Conservation (phyloP, 2,113 vertebrate genomes). For the Erinaceus europaeus region DNA sequence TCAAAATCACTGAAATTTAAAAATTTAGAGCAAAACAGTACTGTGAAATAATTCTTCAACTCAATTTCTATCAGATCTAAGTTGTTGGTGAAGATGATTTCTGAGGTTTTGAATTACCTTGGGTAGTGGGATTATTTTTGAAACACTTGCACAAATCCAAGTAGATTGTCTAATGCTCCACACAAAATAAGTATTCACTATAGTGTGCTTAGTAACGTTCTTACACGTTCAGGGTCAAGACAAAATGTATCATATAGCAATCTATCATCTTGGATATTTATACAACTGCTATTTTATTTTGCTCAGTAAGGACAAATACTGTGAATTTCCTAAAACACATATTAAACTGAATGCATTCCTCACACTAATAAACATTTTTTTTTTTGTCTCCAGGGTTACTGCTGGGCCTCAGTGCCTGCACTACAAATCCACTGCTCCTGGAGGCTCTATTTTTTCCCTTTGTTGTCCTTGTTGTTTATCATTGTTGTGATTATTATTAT, state of each 20-base stretch:
- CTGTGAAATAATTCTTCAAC: background rate
- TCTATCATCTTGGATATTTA: background rate
- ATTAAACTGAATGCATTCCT: background rate
- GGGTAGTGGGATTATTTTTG: background rate
- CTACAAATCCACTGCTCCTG: too few species aligned
- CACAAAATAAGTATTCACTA: background rate
- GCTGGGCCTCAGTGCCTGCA: too few species aligned
- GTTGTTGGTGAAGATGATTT: background rate
- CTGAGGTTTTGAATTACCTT: background rate
- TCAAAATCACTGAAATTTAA: conserved; percentile 9
- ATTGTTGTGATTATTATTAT: too few species aligned
- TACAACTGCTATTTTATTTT: background rate
- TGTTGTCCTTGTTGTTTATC: too few species aligned
- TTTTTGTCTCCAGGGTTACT: too few species aligned
- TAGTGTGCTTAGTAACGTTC: background rate
- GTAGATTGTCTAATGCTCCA: background rate
- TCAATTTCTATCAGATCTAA: background rate
- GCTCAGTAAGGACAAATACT: background rate
- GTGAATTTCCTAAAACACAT: background rate
- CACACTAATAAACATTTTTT: background rate
- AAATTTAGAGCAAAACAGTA: background rate
- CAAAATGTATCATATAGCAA: background rate
- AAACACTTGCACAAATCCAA: background rate
- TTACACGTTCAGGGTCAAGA: background rate
- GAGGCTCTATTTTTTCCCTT: too few species aligned